Evolutionary conservation across 2,888 invertebrate species (phyloP), one percentile per base, ranked within the genome.

Genomic region (Quadriops clusia): DNA sequence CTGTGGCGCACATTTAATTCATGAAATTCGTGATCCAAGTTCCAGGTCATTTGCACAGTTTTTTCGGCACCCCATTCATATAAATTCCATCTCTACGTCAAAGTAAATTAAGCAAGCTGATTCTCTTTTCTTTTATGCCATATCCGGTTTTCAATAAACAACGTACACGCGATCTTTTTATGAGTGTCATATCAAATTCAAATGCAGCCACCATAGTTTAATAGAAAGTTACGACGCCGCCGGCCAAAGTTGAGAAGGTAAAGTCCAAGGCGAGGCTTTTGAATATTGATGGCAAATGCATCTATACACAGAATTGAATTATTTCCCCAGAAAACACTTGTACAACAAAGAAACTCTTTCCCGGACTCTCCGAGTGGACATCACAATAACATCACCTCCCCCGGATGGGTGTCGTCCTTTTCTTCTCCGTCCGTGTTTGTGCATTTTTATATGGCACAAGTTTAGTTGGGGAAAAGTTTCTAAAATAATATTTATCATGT

Each of bases 401-500:
- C 43, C n/a, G n/a, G n/a, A n/a, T n/a, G 41, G 43, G 38, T 41
- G 40, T 35, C 35, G 33, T 32, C 36, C 40, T 44, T 43, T 45
- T 34, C 33, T 38, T 36, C 39, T 41, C 41, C 44, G 43, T 46
- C 43, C 49, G 53, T 54, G 51, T 52, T 51, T 51, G 50, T 52
- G 53, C 50, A 55, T 55, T 52, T 51, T 53, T 54, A 52, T 52
- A 50, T 46, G 45, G 47, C 46, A 49, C 45, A 50, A 46, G 46
- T 50, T 45, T 43, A 42, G 40, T 45, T 45, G 40, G 39, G n/a
- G 38, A 48, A 36, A 54, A 54, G 45, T 56, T 53, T 56, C 51
- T 44, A 47, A 51, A 51, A 54, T 53, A 54, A 54, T 56, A 56
- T 56, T 54, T 56, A 54, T 54, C 50, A 46, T 51, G 41, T 41